Evolutionary conservation across 2,888 invertebrate genomes (phyloP).

Genomic region (Drosophila differens): DNA sequence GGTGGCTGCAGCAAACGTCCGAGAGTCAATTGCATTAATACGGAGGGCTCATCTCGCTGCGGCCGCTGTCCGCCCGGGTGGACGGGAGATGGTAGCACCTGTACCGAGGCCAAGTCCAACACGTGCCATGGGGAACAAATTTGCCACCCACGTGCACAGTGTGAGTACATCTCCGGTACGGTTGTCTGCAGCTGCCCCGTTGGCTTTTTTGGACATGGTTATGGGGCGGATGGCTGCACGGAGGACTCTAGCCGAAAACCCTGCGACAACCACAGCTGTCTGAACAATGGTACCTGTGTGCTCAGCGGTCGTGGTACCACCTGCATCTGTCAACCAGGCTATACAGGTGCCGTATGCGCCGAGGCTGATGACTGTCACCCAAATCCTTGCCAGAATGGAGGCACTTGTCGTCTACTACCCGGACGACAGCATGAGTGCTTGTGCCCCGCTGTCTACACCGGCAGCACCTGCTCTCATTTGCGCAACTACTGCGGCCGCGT

Average conservation of each 20-base stretch:
- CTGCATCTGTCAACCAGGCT: slow-evolving; percentile 82
- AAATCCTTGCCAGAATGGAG: slow-evolving; percentile 93
- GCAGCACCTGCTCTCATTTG: slow-evolving; percentile 88
- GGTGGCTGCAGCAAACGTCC: slow-evolving; percentile 95
- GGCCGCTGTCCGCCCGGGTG: slow-evolving; percentile 95
- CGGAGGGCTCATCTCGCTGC: slow-evolving; percentile 94
- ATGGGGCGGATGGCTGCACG: slow-evolving; percentile 91
- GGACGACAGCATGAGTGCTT: slow-evolving; percentile 86
- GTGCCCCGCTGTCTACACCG: slow-evolving; percentile 89
- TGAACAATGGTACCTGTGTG: slow-evolving; percentile 86
- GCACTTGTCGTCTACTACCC: slow-evolving; percentile 87
- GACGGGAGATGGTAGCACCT: slow-evolving; percentile 92
- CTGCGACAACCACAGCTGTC: slow-evolving; percentile 87
- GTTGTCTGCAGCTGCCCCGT: slow-evolving; percentile 91
- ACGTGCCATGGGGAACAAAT: slow-evolving; percentile 85
- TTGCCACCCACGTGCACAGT: slow-evolving; percentile 93
- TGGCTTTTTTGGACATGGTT: slow-evolving; percentile 93
- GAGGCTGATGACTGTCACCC: slow-evolving; percentile 88
- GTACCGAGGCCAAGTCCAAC: slow-evolving; percentile 84
- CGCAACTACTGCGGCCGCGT: slow-evolving; percentile 88
- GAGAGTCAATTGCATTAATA: slow-evolving; percentile 94
- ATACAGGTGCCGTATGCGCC: slow-evolving; percentile 87
- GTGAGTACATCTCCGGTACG: slow-evolving; percentile 89
- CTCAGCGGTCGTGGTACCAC: slow-evolving; percentile 67
- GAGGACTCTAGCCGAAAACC: slow-evolving; percentile 81